Base-by-base conservation (phyloP, 1,140 invertebrate species). In the Lutraria rhynchaena region DNA sequence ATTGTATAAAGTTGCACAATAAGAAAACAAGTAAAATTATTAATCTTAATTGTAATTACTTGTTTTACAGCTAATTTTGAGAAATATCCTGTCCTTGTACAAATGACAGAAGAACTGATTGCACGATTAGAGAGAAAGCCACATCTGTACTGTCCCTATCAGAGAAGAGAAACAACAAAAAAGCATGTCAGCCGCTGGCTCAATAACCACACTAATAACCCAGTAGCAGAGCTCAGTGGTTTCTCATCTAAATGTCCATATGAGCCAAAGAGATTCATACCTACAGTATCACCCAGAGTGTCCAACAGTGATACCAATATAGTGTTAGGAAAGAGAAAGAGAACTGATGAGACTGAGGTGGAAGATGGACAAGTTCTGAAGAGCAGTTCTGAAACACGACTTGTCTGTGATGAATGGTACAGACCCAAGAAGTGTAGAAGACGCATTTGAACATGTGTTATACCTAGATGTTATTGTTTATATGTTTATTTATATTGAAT, bases 341-440 rank as follows among this genome's bases (percentile, higher is more conserved):
- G 61, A 41, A 22, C 15, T 58, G 63, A 67, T 75, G 78, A 27
- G 51, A 17, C 15, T 57, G 58, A 44, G 19, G 4, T 24, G 2
- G 61, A 61, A 13, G 2, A 1, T 15, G 61, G 24, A n/a, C 3
- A 15, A 3, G 22, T 65, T 22, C 41, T 11, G 22, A 44, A 24
- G 22, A 44, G 61, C 22, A 65, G 61, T n/a, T 65, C 61, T 13
- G 61, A 65, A 15, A 29, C 37, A 15, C 24, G 61, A 44, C 37
- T 65, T 5, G n/a, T 65, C 1, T 3, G 35, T 24, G 35, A 65
- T 9, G 3, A 7, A 5, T 9, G n/a, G 1, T 44, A 46, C n/a
- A 65, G 61, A 33, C 61, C 61, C 22, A 41, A 24, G 37, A 65
- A 65, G n/a, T n/a, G n/a, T n/a, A n/a, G n/a, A n/a, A n/a, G n/a